These are phyloP conservation scores for Pygocentrus nattereri DNA, from an alignment of 2,797 vertebrate genomes.

Conservation along the genomic window DNA sequence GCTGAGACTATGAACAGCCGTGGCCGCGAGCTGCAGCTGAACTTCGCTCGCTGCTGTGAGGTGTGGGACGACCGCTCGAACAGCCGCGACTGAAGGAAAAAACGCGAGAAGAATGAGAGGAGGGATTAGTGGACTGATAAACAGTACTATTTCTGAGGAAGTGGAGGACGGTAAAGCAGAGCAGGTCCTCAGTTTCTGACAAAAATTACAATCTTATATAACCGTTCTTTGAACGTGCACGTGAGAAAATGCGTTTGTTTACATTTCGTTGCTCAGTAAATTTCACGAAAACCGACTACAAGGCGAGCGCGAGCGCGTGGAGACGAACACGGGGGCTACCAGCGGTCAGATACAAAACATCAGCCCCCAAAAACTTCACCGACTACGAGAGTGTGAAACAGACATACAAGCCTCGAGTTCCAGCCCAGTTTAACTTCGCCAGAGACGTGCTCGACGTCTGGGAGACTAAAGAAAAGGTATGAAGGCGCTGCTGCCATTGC, in stretches of 20 bases:
- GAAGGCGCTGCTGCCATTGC: neutral
- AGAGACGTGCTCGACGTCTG: conserved; percentile 82
- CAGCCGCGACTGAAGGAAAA: too few species aligned
- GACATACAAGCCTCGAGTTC: conserved; percentile 72
- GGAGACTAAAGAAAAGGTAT: conserved; percentile 79
- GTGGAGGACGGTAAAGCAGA: neutral
- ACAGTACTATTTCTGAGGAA: neutral
- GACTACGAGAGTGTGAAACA: conserved; percentile 76
- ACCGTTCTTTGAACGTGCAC: neutral
- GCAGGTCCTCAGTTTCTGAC: too few species aligned
- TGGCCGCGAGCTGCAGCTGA: too few species aligned
- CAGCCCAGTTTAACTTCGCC: conserved; percentile 85
- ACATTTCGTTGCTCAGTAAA: neutral
- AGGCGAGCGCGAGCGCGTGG: neutral
- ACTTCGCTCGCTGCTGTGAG: neutral
- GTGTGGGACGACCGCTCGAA: neutral
- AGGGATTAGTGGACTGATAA: too few species aligned
- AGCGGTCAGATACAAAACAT: conserved; percentile 38
- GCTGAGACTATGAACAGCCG: too few species aligned
- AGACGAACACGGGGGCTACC: neutral
- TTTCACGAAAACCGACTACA: neutral
- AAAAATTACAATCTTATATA: too few species aligned
- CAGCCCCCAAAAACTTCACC: conserved; percentile 71
- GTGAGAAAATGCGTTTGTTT: neutral
- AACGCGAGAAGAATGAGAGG: too few species aligned